Conservation (phyloP, 1,140 invertebrate species). For the Cydia splendana region DNA sequence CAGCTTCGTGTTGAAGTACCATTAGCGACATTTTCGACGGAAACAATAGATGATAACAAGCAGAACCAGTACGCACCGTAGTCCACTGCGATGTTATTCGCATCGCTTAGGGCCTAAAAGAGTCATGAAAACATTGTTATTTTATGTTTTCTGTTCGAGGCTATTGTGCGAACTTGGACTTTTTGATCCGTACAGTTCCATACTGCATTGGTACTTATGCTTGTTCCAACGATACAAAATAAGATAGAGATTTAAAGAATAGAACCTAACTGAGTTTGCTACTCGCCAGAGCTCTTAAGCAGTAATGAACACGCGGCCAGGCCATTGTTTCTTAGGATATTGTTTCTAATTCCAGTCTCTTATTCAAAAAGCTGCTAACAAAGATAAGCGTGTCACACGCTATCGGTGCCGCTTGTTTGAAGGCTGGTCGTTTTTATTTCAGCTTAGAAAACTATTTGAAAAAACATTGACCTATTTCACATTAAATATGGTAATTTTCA, state of each 20-base stretch:
- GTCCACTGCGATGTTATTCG: not conserved
- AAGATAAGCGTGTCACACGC: constrained; percentile 17
- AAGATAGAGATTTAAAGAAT: no score
- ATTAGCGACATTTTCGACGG: constrained; percentile 11
- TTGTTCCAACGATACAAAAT: no score
- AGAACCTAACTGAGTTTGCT: not conserved
- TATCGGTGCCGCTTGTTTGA: not conserved
- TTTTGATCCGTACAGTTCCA: no score
- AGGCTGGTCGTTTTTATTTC: not conserved
- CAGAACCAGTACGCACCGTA: not conserved
- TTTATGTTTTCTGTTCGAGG: not conserved
- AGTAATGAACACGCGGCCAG: not conserved
- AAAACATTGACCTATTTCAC: not conserved
- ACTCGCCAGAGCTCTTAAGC: not conserved
- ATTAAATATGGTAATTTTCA: not conserved
- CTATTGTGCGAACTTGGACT: not conserved
- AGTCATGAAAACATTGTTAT: not conserved
- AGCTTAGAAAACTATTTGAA: not conserved
- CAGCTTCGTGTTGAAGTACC: not conserved
- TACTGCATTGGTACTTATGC: no score
- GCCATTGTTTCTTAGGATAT: constrained; percentile 1
- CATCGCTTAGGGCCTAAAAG: not conserved
- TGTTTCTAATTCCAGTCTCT: not conserved
- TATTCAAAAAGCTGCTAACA: not conserved
- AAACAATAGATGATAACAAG: constrained; percentile 2